These are phyloP conservation scores for Drosophila malerkotliana DNA, from an alignment of 1,140 invertebrate species.

Conservation along the genomic window DNA sequence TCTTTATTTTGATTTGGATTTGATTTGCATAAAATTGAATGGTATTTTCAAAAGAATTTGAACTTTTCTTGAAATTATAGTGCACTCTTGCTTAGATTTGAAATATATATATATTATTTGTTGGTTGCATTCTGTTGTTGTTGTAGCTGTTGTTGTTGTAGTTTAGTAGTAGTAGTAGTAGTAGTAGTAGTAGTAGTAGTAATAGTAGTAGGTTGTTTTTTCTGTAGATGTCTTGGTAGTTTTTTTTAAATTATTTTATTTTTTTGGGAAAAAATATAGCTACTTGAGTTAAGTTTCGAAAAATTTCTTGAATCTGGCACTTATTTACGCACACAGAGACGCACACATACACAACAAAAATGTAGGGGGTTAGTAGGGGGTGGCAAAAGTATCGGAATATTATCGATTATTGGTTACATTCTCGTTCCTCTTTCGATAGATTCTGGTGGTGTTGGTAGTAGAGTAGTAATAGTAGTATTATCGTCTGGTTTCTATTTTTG, in stretches of 20 bases:
- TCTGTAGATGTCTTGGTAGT: constrained; percentile 51
- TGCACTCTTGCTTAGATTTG: constrained; percentile 60
- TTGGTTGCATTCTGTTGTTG: constrained; percentile 72
- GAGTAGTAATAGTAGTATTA: constrained; percentile 11
- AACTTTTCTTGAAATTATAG: constrained; percentile 45
- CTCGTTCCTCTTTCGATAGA: constrained; percentile 6
- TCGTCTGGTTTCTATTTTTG: not conserved
- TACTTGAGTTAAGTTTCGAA: constrained; percentile 13
- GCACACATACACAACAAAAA: constrained; percentile 55
- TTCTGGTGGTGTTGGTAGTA: constrained; percentile 12
- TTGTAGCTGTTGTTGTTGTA: constrained; percentile 78
- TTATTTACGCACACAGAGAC: constrained; percentile 60
- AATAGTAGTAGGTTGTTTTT: constrained; percentile 59
- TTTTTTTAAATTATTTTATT: constrained; percentile 29
- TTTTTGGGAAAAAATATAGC: constrained; percentile 40
- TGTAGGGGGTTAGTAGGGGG: constrained; percentile 32
- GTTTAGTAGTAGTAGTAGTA: constrained; percentile 66
- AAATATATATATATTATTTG: constrained; percentile 44
- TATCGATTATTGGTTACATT: constrained; percentile 15
- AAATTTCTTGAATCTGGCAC: constrained; percentile 44
- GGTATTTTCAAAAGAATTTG: constrained; percentile 44
- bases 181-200: constrained; percentile 69
- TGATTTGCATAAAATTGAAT: constrained; percentile 74
- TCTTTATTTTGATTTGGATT: constrained; percentile 19
- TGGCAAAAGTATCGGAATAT: constrained; percentile 25